Evolutionary conservation across 1,140 invertebrate genomes (phyloP).

Genomic region (Drosophila paulistorum): DNA sequence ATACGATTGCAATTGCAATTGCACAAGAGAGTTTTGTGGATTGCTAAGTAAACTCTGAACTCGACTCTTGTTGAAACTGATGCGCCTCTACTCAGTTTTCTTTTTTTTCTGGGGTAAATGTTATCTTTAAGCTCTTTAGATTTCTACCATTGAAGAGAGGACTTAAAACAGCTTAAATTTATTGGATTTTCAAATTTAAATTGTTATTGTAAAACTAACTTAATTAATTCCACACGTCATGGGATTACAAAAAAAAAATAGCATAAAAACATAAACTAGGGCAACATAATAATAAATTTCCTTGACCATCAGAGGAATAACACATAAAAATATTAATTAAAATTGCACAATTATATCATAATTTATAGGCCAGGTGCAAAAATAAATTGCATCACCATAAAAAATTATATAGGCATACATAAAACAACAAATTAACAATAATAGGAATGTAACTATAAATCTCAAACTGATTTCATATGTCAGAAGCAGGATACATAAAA

Average conservation of each 20-base stretch:
- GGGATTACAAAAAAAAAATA: not conserved
- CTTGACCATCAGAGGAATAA: not conserved
- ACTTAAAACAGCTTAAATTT: constrained; percentile 19
- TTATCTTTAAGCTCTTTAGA: constrained; percentile 56
- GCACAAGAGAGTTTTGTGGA: constrained; percentile 23
- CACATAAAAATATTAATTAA: constrained; percentile 39
- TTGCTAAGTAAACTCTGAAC: constrained; percentile 64
- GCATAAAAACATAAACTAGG: not conserved
- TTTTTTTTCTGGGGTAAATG: constrained; percentile 29
- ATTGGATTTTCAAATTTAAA: not conserved
- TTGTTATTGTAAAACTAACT: not conserved
- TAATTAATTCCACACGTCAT: not conserved
- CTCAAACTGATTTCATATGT: constrained; percentile 24
- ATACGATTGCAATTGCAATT: not conserved
- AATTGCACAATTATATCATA: constrained; percentile 34
- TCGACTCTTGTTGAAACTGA: constrained; percentile 48
- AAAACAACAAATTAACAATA: not conserved
- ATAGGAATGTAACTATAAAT: constrained; percentile 25
- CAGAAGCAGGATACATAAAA: constrained; percentile 8
- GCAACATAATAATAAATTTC: constrained; percentile 9
- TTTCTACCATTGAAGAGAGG: constrained; percentile 6
- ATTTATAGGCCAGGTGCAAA: constrained; percentile 39
- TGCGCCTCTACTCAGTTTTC: constrained; percentile 30
- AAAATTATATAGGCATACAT: not conserved
- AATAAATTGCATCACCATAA: constrained; percentile 33